Base-by-base conservation (phyloP, 1,140 invertebrate species). In the Leptinotarsa texana region DNA sequence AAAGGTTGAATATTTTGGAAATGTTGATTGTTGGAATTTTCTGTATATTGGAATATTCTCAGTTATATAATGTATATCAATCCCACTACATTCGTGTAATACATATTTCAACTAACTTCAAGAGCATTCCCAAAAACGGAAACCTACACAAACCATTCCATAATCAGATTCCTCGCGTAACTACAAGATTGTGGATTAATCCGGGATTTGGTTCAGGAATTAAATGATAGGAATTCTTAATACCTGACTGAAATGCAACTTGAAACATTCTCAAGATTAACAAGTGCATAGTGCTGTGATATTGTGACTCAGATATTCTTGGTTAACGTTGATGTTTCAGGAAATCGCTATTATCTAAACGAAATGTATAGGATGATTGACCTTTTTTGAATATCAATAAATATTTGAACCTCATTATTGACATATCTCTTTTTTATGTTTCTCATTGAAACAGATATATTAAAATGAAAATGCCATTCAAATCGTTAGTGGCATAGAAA, bases 161-260 rank as follows among this genome's bases (percentile, higher is more conserved):
- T 57, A 57, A 57, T 4, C 51, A 18, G 51, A 57, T 57, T 57
- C 51, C 51, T n/a, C 15, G 6, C 51, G 21, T 65, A 15, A 22
- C 24, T 65, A 22, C 21, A 15, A 65, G 21, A 65, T 65, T 24
- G 63, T 21, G 24, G 13, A 22, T 65, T 21, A 65, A 65, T 21
- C 63, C 21, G 13, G 63, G 63, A 65, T 65, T 65, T 65, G 63
- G 63, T 65, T 65, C 24, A 6, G 33, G 21, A 49, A 69, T 48
- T 69, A 69, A 48, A 69, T 69, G 68, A 69, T 48, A 69, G 68
- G 68, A 69, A 69, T 69, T 71, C 22, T 61, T 27, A 57, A 71
- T 48, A 71, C 69, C 69, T 15, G 51, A 62, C 57, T 62, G 57
- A 71, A 71, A 71, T 71, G 69, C 69, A 71, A 71, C 49, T 71